Evolutionary conservation across 2,888 invertebrate genomes (phyloP), one percentile per base, ranked within the genome.

Genomic region (Drosophila acutilabella): DNA sequence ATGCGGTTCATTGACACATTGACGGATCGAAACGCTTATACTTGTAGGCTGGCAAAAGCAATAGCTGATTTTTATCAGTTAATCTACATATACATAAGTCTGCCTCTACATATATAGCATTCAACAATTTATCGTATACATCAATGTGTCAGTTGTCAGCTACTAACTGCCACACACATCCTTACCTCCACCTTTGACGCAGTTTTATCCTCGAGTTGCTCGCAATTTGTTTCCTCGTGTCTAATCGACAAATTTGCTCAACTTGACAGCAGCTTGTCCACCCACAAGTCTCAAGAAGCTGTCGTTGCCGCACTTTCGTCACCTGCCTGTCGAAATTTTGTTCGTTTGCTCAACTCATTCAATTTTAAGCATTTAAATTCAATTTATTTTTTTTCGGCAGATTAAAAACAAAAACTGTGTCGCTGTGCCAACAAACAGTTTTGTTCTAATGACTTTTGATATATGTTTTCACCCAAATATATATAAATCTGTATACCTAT

Each of bases 361-460:
- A 64, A 57, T 71, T 68, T 66, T 56, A 57, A 76, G 70, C 68
- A 62, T 77, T 77, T 69, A 57, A 82, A 85, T 82, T 66, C 26
- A 85, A 85, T 85, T 83, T 78, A 85, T 82, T 83, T 36, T 82
- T 26, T 67, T 71, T 67, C 74, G 70, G 53, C 52, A 62, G 59
- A 53, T 51, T 41, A 26, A 53, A 38, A 36, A 64, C 44, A 62
- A 41, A 51, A 62, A 70, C 67, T 88, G 88, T 81, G 84, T 71
- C 81, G 74, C 68, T 78, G 78, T 81, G 81, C 81, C 81, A 82
- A 88, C 78, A 77, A 54, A 71, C 82, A 70, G 76, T 64, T 71
- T 62, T 67, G 74, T 85, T 82, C 88, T 88, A 88, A 88, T 85
- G 86, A 74, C 74, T 71, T 72, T 80, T 65, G 64, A 59, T 50